Evolutionary conservation across 2,113 vertebrate genomes (phyloP), one percentile per base, ranked within the genome.

Genomic region (Paratilapia polleni): DNA sequence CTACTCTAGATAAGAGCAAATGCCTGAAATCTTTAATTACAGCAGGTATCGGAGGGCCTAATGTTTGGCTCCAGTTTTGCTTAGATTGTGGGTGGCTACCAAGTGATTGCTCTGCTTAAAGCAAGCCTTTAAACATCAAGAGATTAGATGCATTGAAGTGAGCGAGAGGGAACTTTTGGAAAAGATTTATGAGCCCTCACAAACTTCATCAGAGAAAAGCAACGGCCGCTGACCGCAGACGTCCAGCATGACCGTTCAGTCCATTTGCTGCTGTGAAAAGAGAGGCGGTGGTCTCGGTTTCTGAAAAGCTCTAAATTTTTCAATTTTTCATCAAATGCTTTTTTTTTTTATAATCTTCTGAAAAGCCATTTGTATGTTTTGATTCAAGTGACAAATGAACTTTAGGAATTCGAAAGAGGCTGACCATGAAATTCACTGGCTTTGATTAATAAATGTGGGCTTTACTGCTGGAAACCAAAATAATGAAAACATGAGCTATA

Each of bases 131-230:
- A 68, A 78, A 59, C 73, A 76, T 73, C 43, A 43, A 26, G 52
- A 81, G 59, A 79, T 77, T 56, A 66, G 66, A 77, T 1, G 12
- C 70, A n/a, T n/a, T 87, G 56, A 80, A 62, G 34, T 63, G 70
- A 68, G 19, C 8, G 12, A 81, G 47, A 64, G 20, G 17, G 12
- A 81, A 24, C 14, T 12, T 75, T 70, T 66, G 22, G 85, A 54
- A 38, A 87, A 78, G 60, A 89, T 91, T 90, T 73, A 89, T 74
- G 63, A 88, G 64, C n/a, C 63, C 64, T 82, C 59, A 31, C 36
- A 82, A 77, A 86, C 76, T 59, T 87, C 54, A 66, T 81, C 62
- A 60, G 77, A 61, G 56, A 11, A 15, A 62, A 59, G 60, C 77
- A 64, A n/a, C 13, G 0, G 60, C 24, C 1, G 20, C 52, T 60